phyloP scores from a whole-genome alignment of 2,888 invertebrate species.

The Scaptomyza tumidula region DNA sequence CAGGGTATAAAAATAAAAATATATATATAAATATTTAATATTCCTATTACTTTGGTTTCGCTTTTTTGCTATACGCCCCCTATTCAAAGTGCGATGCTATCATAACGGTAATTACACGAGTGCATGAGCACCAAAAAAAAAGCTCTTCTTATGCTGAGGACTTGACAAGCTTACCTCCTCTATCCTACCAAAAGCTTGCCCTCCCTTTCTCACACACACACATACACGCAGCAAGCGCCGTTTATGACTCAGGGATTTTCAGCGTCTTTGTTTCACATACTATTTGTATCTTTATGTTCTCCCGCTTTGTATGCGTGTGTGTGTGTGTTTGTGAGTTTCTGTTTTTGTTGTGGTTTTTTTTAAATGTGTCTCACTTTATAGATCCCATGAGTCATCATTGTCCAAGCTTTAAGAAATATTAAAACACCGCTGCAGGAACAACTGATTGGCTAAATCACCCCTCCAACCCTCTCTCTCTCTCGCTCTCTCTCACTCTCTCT shows the following conservation, averaged over 20 bases:
- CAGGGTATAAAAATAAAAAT: slow-evolving; percentile 26
- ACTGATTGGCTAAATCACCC: slow-evolving; percentile 2
- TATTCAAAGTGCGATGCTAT: slow-evolving; percentile 3
- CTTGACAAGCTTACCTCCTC: neutral
- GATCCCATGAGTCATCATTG: slow-evolving; percentile 47
- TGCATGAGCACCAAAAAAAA: neutral
- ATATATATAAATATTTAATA: slow-evolving; percentile 20
- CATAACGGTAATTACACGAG: slow-evolving; percentile 18
- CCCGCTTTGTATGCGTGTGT: neutral
- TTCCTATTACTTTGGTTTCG: neutral
- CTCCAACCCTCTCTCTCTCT: neutral
- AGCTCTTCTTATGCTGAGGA: slow-evolving; percentile 21
- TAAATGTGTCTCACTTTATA: slow-evolving; percentile 28
- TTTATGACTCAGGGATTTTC: slow-evolving; percentile 57
- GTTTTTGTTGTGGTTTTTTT: slow-evolving; percentile 2
- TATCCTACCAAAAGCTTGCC: neutral
- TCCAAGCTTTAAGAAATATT: slow-evolving; percentile 7
- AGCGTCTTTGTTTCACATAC: slow-evolving; percentile 36
- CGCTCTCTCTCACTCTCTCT: neutral
- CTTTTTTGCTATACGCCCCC: slow-evolving; percentile 31
- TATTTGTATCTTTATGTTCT: slow-evolving; percentile 49
- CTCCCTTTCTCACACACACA: neutral
- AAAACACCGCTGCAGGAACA: slow-evolving; percentile 26
- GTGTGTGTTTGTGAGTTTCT: neutral
- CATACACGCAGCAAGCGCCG: slow-evolving; percentile 17